Evolutionary conservation across 2,797 vertebrate genomes (phyloP).

Genomic region (Diceros bicornis): DNA sequence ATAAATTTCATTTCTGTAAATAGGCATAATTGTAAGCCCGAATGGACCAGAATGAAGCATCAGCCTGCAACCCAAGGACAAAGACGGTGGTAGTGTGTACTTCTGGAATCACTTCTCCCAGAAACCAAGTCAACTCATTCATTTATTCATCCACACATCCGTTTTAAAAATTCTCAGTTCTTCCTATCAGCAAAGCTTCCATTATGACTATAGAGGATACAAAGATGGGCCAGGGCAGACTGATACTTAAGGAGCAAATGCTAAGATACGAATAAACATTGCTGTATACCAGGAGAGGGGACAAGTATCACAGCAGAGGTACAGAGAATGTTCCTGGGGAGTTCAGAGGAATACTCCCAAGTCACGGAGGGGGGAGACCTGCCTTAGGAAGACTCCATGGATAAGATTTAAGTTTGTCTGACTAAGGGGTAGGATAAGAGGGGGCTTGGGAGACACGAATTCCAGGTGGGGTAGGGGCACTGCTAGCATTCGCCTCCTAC

Average conservation of each 20-base stretch:
- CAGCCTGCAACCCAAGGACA: background rate
- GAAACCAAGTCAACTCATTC: background rate
- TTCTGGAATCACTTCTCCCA: too few relatives aligned
- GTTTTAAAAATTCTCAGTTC: background rate
- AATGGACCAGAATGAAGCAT: too few relatives aligned
- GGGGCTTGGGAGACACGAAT: background rate
- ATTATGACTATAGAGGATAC: fast-evolving
- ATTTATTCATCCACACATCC: background rate
- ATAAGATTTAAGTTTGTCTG: too few relatives aligned
- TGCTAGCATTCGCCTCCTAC: background rate
- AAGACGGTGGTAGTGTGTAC: fast-evolving
- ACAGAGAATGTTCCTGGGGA: fast-evolving
- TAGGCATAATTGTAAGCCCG: fast-evolving
- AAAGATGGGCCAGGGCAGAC: fast-evolving
- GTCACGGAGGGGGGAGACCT: fast-evolving
- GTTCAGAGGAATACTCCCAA: background rate
- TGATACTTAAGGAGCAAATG: background rate
- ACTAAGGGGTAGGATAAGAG: background rate
- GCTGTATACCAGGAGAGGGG: fast-evolving
- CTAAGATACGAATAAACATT: fast-evolving
- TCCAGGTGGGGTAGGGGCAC: fast-evolving
- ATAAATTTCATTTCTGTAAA: background rate
- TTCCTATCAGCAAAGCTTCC: too few relatives aligned
- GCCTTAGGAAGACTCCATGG: fast-evolving
- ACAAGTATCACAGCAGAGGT: background rate